phyloP scores from a whole-genome alignment of 2,113 vertebrate genomes.

The Platysteira castanea region DNA sequence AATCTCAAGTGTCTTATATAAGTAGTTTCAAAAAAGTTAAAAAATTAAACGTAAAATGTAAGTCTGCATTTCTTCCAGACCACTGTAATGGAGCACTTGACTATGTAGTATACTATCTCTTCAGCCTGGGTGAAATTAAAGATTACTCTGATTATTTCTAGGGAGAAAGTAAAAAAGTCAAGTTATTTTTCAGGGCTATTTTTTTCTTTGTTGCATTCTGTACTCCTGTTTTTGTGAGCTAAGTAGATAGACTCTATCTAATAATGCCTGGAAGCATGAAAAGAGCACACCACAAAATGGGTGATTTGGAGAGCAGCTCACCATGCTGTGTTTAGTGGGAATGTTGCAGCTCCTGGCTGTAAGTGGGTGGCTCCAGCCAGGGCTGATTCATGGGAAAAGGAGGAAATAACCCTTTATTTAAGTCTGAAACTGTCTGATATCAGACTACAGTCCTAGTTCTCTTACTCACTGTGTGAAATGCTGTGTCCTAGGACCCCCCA shows the following conservation, averaged over 20 bases:
- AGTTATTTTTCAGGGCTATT: neutral
- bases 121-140: neutral
- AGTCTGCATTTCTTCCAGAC: neutral
- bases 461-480: neutral
- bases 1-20: neutral
- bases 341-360: neutral
- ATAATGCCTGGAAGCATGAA: neutral
- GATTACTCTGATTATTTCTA: neutral
- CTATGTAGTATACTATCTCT: neutral
- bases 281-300: neutral
- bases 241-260: neutral
- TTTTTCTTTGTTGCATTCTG: neutral
- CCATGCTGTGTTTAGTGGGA: rapidly evolving
- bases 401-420: neutral
- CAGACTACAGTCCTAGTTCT: neutral
- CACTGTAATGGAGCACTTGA: neutral
- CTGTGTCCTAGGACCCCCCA: rapidly evolving
- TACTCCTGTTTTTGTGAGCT: neutral
- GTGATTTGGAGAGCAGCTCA: neutral
- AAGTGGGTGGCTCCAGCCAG: neutral
- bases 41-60: neutral
- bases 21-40: neutral
- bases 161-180: neutral
- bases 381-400: neutral
- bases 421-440: neutral